Base-by-base conservation (phyloP, 2,113 vertebrate species). In the Gila orcuttii region DNA sequence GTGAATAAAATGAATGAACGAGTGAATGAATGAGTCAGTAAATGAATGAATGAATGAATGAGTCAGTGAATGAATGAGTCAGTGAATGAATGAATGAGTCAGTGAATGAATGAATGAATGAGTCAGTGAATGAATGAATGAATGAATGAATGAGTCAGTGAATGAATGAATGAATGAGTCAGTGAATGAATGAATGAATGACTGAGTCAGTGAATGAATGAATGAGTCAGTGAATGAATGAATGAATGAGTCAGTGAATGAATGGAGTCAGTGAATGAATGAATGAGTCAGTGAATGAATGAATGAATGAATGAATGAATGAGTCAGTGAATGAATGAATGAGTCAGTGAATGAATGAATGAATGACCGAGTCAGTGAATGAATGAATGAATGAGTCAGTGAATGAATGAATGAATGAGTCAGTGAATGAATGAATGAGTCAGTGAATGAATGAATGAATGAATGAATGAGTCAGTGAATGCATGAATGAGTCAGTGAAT, bases 51-150 rank as follows among this genome's bases (percentile, higher is more conserved):
- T 45, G 23, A 47, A n/a, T 2, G 36, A 39, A 11, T 64, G 0
- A 28, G 62, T 64, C 1, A 28, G 2, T 64, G 1, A 68, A 12
- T 33, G 31, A 69, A 21, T 17, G 1, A 69, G 0, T 36, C 7
- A 47, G 2, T 66, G 2, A 47, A 13, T 45, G 36, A 73, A 11
- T 42, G 19, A 73, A 19, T 42, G 3, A 71, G 2, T 13, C 0
- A 42, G 1, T 23, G 36, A 42, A 1, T 42, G 9, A 15, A 1
- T 7, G 4, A 45, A 5, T 1, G 1, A 28, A 2, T 47, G 0
- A 47, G 42, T 47, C 0, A 75, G n/a, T 50, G 2, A 75, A 9
- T 17, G 12, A 50, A 6, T 75, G 23, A 75, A 3, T 19, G n/a
- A 74, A 3, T 74, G 23, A 47, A 0, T n/a, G 21, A 45, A 19